phyloP scores from a whole-genome alignment of 2,888 invertebrate species.

The Idaea straminata region DNA sequence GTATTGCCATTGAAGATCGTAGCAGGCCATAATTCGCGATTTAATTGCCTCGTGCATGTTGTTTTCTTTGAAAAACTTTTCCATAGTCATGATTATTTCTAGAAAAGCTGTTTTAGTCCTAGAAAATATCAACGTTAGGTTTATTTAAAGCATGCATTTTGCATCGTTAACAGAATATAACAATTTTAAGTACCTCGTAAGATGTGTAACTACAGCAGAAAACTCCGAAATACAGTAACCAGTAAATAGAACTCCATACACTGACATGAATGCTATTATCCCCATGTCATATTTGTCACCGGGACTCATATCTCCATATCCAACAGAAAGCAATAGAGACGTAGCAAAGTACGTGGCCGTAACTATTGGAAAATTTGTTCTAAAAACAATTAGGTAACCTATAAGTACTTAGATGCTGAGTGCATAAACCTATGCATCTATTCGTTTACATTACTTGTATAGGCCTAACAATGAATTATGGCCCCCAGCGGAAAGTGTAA shows the following conservation, averaged over 20 bases:
- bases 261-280: constrained; percentile 65
- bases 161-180: not conserved
- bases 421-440: too few species aligned
- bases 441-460: too few species aligned
- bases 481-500: too few species aligned
- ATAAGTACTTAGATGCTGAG: not conserved
- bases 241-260: constrained; percentile 69
- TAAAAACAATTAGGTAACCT: constrained; percentile 23
- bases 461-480: too few species aligned
- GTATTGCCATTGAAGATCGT: constrained; percentile 77
- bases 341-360: constrained; percentile 73
- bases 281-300: constrained; percentile 70
- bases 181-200: constrained; percentile 54
- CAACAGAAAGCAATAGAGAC: constrained; percentile 63
- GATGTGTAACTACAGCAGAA: constrained; percentile 71
- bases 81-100: constrained; percentile 70
- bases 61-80: constrained; percentile 74
- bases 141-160: not conserved
- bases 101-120: constrained; percentile 73
- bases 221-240: constrained; percentile 77
- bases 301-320: constrained; percentile 71
- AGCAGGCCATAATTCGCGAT: constrained; percentile 71
- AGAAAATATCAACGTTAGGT: constrained; percentile 11
- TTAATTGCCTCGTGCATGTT: constrained; percentile 70
- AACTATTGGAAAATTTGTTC: constrained; percentile 56